phyloP scores from a whole-genome alignment of 2,797 vertebrate genomes.

The Anniella stebbinsi region DNA sequence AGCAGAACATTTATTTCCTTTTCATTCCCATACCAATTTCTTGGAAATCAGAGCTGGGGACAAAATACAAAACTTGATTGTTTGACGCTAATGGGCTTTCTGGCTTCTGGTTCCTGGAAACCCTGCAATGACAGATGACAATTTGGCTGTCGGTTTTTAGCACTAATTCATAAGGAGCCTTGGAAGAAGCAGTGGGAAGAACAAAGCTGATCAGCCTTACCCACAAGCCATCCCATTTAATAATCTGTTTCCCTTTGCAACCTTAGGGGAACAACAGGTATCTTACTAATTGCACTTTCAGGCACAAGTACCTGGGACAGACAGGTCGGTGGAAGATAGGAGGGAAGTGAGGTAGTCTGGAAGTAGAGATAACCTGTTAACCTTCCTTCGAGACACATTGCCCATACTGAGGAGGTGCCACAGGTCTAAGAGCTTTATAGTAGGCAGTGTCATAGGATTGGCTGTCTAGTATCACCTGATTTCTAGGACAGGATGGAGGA shows the following conservation, averaged over 20 bases:
- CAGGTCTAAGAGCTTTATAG: not conserved
- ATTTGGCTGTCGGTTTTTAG: not conserved
- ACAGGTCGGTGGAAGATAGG: not conserved
- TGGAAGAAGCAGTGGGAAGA: not conserved
- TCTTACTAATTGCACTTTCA: not conserved
- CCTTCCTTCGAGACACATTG: not conserved
- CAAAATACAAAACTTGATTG: slow-evolving; percentile 17
- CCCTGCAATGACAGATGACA: not conserved
- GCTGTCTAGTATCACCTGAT: not conserved
- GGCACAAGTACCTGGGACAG: not conserved
- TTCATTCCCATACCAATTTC: slow-evolving; percentile 45
- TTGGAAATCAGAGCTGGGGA: slow-evolving; percentile 17
- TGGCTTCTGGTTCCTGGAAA: slow-evolving; percentile 16
- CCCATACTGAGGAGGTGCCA: not conserved
- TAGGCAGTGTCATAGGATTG: not conserved
- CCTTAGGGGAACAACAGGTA: not conserved
- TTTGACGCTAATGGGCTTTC: slow-evolving; percentile 29
- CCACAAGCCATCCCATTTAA: not conserved
- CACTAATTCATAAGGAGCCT: slow-evolving; percentile 1
- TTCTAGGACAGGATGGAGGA: not conserved
- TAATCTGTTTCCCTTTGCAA: not conserved
- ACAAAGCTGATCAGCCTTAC: not conserved
- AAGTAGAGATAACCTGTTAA: not conserved
- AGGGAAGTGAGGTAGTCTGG: not conserved
- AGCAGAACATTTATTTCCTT: slow-evolving; percentile 46